Conservation (phyloP, 2,888 invertebrate genomes). For the Agrotis segetum region DNA sequence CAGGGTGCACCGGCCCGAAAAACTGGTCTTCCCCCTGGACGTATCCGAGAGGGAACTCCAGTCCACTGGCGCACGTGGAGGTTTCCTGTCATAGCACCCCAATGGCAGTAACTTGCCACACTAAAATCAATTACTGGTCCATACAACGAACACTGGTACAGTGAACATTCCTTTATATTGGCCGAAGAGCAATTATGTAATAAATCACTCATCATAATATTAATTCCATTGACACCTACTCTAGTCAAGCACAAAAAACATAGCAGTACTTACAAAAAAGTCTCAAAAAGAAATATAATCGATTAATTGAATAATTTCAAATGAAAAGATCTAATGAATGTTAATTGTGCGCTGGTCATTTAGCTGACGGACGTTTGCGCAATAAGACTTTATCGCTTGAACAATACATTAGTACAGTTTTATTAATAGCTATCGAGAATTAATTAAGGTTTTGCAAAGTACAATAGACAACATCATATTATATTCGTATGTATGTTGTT, state of each 20-base stretch:
- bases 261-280: constrained; percentile 7
- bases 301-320: constrained; percentile 28
- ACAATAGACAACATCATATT: constrained; percentile 11
- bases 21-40: too few species aligned
- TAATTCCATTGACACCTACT: not conserved
- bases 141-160: not conserved
- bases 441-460: constrained; percentile 16
- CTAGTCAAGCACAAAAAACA: not conserved
- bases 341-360: constrained; percentile 29
- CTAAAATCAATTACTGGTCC: not conserved
- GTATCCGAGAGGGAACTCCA: too few species aligned
- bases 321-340: constrained; percentile 42
- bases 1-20: too few species aligned
- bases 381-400: constrained; percentile 8
- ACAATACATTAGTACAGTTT: constrained; percentile 29
- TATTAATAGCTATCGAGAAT: constrained; percentile 30
- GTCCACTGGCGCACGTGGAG: too few species aligned
- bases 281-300: constrained; percentile 12
- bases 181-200: not conserved
- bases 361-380: not conserved
- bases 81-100: too few species aligned
- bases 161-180: not conserved
- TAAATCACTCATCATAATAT: not conserved
- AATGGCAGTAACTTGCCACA: too few species aligned
- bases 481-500: not conserved